These are phyloP conservation scores for Lasioglossum vierecki DNA, from an alignment of 2,888 invertebrate species.

Conservation along the genomic window DNA sequence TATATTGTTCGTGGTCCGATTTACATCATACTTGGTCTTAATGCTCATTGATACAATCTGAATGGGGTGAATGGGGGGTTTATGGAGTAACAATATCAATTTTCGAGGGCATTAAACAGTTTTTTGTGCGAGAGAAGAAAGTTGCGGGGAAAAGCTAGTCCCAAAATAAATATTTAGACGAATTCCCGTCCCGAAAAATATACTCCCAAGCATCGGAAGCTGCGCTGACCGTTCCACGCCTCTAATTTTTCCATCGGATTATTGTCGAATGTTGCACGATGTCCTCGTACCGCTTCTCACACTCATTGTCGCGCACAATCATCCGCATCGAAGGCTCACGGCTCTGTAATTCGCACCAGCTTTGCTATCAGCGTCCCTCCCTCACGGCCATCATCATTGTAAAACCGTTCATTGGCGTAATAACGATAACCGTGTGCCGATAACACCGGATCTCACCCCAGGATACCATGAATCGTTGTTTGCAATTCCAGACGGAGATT, in stretches of 20 bases:
- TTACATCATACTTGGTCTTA: too few relatives aligned
- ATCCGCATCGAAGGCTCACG: not conserved
- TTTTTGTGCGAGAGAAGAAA: too few relatives aligned
- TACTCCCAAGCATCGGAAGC: not conserved
- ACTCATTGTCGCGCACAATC: not conserved
- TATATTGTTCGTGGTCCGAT: too few relatives aligned
- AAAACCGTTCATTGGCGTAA: slow-evolving; percentile 1
- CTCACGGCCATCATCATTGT: not conserved
- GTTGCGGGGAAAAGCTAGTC: too few relatives aligned
- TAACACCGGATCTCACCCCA: not conserved
- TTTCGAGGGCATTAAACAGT: too few relatives aligned
- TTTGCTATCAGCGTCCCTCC: not conserved
- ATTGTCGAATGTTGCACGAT: not conserved
- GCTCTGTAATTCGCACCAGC: slow-evolving; percentile 1
- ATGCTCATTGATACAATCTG: too few relatives aligned
- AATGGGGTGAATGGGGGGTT: too few relatives aligned
- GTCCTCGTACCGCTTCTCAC: slow-evolving; percentile 8
- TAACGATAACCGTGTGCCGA: slow-evolving; percentile 19
- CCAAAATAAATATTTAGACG: too few relatives aligned
- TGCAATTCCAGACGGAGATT: slow-evolving; percentile 88
- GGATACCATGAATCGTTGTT: slow-evolving; percentile 5
- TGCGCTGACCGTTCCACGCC: not conserved
- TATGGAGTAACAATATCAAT: too few relatives aligned
- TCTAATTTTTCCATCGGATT: not conserved
- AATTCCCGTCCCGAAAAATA: not conserved